Conservation (phyloP, 1,140 invertebrate species). For the Apis florea region DNA sequence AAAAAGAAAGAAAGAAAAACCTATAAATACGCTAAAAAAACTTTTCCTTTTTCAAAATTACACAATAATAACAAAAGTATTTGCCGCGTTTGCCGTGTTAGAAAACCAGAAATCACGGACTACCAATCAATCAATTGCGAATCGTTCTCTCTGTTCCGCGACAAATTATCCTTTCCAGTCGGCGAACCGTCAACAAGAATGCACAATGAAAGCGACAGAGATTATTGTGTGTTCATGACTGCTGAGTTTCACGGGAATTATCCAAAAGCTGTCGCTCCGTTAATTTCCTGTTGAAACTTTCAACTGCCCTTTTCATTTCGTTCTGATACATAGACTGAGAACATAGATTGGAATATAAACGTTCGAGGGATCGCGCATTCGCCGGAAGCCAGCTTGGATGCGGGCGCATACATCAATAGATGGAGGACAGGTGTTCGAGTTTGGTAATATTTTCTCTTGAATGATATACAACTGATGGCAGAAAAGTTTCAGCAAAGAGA, state of each 20-base stretch:
- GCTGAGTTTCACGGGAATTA: background rate
- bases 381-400: background rate
- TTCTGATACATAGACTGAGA: background rate
- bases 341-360: background rate
- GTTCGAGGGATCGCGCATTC: background rate
- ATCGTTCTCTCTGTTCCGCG: background rate
- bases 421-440: background rate
- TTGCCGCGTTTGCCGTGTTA: background rate
- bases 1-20: too few species aligned
- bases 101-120: background rate
- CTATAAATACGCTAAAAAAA: too few species aligned
- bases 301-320: background rate
- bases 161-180: conserved; percentile 26
- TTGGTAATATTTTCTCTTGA: conserved; percentile 1
- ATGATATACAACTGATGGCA: background rate
- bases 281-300: conserved; percentile 14
- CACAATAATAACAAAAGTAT: background rate
- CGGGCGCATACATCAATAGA: background rate
- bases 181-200: background rate
- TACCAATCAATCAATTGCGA: background rate
- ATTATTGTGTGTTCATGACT: conserved; percentile 13
- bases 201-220: background rate
- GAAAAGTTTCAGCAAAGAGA: background rate
- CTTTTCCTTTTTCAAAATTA: background rate
- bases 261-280: conserved; percentile 9